A percentile compares a stretch with the other conserved stretches of the same genome.
Conservation (phyloP, 1,140 invertebrate genomes). For the Drosophila biarmipes region DNA sequence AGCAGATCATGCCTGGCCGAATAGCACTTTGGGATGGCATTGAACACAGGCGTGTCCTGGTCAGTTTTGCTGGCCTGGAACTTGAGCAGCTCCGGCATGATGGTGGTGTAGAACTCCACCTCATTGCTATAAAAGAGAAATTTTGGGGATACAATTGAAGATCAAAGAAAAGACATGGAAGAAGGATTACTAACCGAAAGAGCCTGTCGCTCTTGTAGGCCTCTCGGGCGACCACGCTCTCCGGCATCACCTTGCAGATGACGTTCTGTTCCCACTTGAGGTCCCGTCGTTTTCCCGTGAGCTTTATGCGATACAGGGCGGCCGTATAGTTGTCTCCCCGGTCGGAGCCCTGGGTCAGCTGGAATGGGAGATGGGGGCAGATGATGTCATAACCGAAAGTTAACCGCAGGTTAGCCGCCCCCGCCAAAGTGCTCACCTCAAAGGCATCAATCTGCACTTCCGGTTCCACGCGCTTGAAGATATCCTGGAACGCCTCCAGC, state of each 20-base stretch:
- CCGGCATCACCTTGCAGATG: slow-evolving; percentile 89
- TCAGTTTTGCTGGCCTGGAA: slow-evolving; percentile 86
- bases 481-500: slow-evolving; percentile 73
- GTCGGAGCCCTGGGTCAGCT: slow-evolving; percentile 88
- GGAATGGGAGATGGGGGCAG: slow-evolving; percentile 31
- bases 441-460: slow-evolving; percentile 78
- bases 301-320: slow-evolving; percentile 88
- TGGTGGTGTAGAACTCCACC: slow-evolving; percentile 89
- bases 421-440: slow-evolving; percentile 49
- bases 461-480: slow-evolving; percentile 74
- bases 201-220: slow-evolving; percentile 89
- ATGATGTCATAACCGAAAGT: slow-evolving; percentile 19
- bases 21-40: slow-evolving; percentile 88
- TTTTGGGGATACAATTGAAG: background rate
- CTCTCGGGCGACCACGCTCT: slow-evolving; percentile 87
- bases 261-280: slow-evolving; percentile 87
- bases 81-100: slow-evolving; percentile 87
- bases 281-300: slow-evolving; percentile 86
- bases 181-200: slow-evolving; percentile 84
- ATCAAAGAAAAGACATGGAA: background rate
- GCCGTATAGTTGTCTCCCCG: slow-evolving; percentile 91
- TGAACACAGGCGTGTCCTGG: slow-evolving; percentile 84
- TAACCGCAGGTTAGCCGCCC: too few relatives aligned
- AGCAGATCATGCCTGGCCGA: slow-evolving; percentile 87
- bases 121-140: slow-evolving; percentile 86